Base-by-base conservation (phyloP, 2,888 invertebrate genomes). In the Norana najaformis region DNA sequence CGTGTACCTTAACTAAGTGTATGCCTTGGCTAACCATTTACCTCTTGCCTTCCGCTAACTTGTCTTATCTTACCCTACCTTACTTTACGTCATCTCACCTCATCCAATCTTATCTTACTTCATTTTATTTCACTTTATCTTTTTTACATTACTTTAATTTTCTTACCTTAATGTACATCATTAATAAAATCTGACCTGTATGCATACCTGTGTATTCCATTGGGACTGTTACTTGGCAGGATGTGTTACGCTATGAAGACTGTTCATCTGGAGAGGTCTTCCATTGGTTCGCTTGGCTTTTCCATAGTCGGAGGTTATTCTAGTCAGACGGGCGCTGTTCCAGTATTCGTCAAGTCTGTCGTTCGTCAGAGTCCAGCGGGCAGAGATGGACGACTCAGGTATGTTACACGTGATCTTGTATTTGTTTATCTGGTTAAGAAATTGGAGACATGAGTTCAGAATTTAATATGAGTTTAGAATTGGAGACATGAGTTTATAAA, bases 251-350 rank as follows among this genome's bases (percentile, higher is more conserved):
- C 94, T 47, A 93, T 94, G 41, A 94, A 94, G 91, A 94, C 94
- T 13, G 94, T 95, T 39, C 93, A 94, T 23, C 92, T 95, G 85
- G 93, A 94, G 89, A 92, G 95, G 20, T 94, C 94, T 90, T 93
- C 94, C 0, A 20, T 85, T 85, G 93, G 93, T 35, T 95, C 95
- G 91, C 93, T 95, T 88, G 95, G 95, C 13, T 95, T 95, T 93
- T 95, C 95, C 41, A 94, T 95, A 91, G 95, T 95, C 13, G 95
- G 95, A 53, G 95, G 95, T 34, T 93, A 93, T 91, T 95, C 95
- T 92, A 94, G 94, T 89, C 93, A 93, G 89, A 37, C 6, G 20
- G 95, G 95, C 82, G 93, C 94, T 90, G 94, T 95, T 91, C 95
- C 95, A 36, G 94, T 95, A 90, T 95, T 95, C 93, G 94, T 95